Evolutionary conservation across 2,113 vertebrate species (phyloP), one percentile per base, ranked within the genome.

Genomic region (Aegypius monachus): DNA sequence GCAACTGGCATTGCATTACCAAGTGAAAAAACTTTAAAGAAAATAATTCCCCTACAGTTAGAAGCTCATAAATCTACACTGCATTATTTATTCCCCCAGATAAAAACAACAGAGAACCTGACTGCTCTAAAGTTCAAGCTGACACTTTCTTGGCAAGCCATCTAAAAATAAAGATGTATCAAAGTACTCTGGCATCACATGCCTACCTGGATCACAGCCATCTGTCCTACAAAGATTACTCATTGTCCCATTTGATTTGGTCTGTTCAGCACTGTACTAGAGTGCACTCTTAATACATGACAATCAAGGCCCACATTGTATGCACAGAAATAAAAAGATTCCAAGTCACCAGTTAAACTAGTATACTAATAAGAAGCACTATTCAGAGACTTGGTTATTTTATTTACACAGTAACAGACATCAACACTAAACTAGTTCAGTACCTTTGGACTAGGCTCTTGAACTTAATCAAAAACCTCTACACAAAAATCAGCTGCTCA

Each of bases 181-280:
- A 84, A 91, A 96, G 92, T 43, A 87, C 73, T 34, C 81, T 38
- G 48, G 70, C 71, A 91, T 82, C 96, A 91, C 71, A 89, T 73
- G 93, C 53, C 48, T 82, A 91, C 93, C 96, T 95, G 95, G 95
- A 93, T 82, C n/a, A 80, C 62, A 85, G 96, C 93, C 96, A 96
- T 82, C 31, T 73, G 78, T 72, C 81, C 71, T 66, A 90, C 58
- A 96, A 96, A 91, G 92, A 93, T 90, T 68, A 97, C 78, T 53
- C 67, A 91, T 45, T 70, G 74, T 83, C 82, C 50, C 31, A 4
- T 80, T 91, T 62, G 50, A 88, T 81, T 75, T 87, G 48, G 70
- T 72, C 59, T 88, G 82, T 43, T 86, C 95, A 85, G 58, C 50
- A 38, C 56, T 77, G 34, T 53, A 89, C 48, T 70, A 20, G 25